A percentile compares a stretch with the other conserved stretches of the same genome.
These are phyloP conservation scores for Gyrodactylus salaris DNA, from an alignment of 1,140 invertebrate species.

Conservation along the genomic window DNA sequence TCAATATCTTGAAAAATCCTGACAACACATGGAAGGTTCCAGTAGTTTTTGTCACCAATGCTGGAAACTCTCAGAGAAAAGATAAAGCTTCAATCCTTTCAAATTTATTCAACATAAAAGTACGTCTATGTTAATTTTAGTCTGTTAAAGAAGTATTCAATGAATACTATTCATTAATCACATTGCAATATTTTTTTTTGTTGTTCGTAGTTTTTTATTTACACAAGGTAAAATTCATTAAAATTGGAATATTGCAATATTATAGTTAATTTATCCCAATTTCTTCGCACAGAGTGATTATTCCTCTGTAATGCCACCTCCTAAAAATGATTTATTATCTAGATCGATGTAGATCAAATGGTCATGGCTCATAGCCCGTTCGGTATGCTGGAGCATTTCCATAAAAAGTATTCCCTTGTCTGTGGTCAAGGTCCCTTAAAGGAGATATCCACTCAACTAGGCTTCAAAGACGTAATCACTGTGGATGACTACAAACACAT, in stretches of 20 bases:
- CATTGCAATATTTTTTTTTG: no score
- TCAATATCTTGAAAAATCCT: conserved; percentile 14
- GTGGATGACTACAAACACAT: conserved; percentile 28
- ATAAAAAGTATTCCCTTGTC: conserved; percentile 31
- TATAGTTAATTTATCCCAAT: no score
- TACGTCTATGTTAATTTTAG: no score
- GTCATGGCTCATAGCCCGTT: conserved; percentile 36
- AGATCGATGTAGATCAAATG: conserved; percentile 30
- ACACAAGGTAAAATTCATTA: no score
- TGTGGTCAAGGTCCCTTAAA: conserved; percentile 32
- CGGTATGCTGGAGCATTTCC: conserved; percentile 28
- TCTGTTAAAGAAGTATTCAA: no score
- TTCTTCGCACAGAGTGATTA: no score
- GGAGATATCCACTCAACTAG: conserved; percentile 31
- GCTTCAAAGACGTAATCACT: conserved; percentile 30
- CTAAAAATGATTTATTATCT: conserved; percentile 10
- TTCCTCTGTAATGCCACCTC: background rate
- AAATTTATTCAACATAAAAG: conserved; percentile 17
- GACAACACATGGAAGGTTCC: conserved; percentile 17
- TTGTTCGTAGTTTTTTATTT: no score
- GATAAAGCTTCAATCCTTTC: conserved; percentile 17
- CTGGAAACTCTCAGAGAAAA: conserved; percentile 18
- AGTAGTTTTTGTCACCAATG: conserved; percentile 20
- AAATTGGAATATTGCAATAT: no score
- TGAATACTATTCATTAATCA: no score